Evolutionary conservation across 2,113 vertebrate species (phyloP).

Genomic region (Eclectus roratus): DNA sequence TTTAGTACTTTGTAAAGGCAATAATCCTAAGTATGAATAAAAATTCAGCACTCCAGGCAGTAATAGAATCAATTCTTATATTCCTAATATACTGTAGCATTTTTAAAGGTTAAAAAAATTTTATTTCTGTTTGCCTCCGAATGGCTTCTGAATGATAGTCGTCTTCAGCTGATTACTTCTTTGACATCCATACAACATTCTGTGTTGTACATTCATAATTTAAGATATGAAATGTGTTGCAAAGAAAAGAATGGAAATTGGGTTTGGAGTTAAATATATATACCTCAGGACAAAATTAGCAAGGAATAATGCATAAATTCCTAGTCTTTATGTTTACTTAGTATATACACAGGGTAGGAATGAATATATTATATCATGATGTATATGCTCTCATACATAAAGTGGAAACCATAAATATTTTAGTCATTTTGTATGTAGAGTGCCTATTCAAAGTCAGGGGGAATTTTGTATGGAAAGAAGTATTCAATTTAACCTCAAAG

Average conservation of each 20-base stretch:
- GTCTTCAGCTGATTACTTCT: slow-evolving; percentile 39
- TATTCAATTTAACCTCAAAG: neutral
- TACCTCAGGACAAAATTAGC: slow-evolving; percentile 1
- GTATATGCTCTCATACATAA: neutral
- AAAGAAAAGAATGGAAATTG: neutral
- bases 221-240: neutral
- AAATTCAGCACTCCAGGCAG: slow-evolving; percentile 26
- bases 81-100: slow-evolving; percentile 1
- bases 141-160: slow-evolving; percentile 35
- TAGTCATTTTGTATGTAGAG: neutral
- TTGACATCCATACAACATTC: slow-evolving; percentile 18
- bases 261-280: neutral
- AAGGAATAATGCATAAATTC: neutral
- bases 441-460: neutral
- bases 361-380: neutral
- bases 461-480: neutral
- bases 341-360: neutral
- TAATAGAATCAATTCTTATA: slow-evolving; percentile 31
- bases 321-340: slow-evolving; percentile 25
- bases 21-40: slow-evolving; percentile 56
- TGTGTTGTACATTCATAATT: slow-evolving; percentile 13
- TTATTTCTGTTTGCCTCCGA: neutral
- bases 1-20: slow-evolving; percentile 46
- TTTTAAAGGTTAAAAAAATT: neutral
- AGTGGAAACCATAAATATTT: neutral